These are phyloP conservation scores for Paramisgurnus dabryanus DNA, from an alignment of 2,113 vertebrate species.

Conservation along the genomic window DNA sequence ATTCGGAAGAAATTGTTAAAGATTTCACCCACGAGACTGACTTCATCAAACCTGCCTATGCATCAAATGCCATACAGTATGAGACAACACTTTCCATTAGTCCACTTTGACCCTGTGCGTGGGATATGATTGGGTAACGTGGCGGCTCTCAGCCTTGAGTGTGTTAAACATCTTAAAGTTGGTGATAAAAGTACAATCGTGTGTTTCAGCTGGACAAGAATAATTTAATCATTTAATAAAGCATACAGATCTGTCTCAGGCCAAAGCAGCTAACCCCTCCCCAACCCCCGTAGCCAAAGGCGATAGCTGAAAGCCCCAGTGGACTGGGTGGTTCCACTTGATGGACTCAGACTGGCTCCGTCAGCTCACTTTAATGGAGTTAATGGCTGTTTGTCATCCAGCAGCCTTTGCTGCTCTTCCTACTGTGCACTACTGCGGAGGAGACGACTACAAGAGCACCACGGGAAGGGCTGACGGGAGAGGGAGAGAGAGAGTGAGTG, in stretches of 20 bases:
- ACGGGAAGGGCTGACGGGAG: conserved; percentile 47
- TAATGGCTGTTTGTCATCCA: conserved; percentile 60
- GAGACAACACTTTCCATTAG: neutral
- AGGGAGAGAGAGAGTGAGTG: conserved; percentile 48
- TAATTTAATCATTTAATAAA: conserved; percentile 32
- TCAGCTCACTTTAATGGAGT: conserved; percentile 56
- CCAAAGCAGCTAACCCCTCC: conserved; percentile 2
- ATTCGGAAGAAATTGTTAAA: conserved; percentile 27
- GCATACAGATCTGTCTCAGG: conserved; percentile 20
- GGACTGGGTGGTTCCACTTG: conserved; percentile 48
- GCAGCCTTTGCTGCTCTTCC: conserved; percentile 46
- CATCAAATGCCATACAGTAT: neutral
- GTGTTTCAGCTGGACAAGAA: neutral
- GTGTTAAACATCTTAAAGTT: neutral
- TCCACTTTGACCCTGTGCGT: neutral
- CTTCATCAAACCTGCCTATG: neutral
- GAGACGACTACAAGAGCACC: conserved; percentile 37
- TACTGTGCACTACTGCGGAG: conserved; percentile 46
- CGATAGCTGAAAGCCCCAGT: conserved; percentile 50
- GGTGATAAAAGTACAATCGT: neutral
- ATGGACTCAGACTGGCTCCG: conserved; percentile 47
- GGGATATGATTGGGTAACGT: neutral
- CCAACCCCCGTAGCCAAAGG: conserved; percentile 26
- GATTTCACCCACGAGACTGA: conserved; percentile 39
- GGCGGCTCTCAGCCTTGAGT: neutral